A percentile compares a stretch with the other conserved stretches of the same genome.
Conservation (phyloP, 2,888 invertebrate genomes). For the Thecophora atra region DNA sequence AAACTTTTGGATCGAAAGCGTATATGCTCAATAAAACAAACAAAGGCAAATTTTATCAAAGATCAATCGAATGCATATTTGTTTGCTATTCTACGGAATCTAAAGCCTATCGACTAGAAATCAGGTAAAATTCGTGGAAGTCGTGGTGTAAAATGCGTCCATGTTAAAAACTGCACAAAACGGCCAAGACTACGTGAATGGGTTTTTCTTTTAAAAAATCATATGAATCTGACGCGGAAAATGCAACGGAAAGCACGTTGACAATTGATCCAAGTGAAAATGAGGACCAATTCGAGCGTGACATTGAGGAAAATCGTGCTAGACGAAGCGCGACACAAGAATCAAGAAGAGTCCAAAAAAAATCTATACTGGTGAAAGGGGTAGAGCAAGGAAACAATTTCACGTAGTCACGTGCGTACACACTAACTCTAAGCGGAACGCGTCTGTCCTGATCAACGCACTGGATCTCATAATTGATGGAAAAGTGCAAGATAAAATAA, state of each 20-base stretch:
- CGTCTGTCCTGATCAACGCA: too few relatives aligned
- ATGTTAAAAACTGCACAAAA: neutral
- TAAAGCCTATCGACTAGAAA: constrained; percentile 6
- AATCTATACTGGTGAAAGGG: neutral
- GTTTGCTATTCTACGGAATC: neutral
- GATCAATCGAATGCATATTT: neutral
- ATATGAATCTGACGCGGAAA: neutral
- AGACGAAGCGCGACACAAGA: neutral
- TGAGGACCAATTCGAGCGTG: neutral
- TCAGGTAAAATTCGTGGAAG: too few relatives aligned
- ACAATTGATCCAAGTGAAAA: neutral
- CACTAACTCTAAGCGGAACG: too few relatives aligned
- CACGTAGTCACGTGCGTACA: neutral
- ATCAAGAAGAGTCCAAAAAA: neutral
- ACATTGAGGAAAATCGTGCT: neutral
- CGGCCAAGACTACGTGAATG: neutral
- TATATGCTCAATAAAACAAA: constrained; percentile 33
- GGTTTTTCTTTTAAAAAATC: neutral
- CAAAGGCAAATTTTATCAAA: constrained; percentile 20
- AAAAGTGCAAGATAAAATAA: too few relatives aligned
- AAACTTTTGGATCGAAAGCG: constrained; percentile 49
- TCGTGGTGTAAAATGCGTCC: constrained; percentile 20
- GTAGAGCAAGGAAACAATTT: neutral
- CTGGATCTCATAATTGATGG: too few relatives aligned
- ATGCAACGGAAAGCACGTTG: neutral